phyloP scores from a whole-genome alignment of 2,888 invertebrate species.

The Eurois occulta region DNA sequence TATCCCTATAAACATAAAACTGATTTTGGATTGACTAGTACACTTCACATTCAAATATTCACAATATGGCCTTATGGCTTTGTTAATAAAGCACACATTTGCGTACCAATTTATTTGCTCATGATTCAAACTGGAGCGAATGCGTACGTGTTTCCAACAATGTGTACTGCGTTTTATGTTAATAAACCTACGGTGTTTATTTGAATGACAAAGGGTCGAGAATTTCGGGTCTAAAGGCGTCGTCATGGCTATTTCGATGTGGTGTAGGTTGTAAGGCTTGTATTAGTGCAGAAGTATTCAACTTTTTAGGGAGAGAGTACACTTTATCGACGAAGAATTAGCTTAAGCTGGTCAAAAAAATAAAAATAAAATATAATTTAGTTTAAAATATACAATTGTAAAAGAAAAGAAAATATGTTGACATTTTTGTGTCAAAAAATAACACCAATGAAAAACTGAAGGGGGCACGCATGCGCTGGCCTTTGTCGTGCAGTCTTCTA shows the following conservation, averaged over 20 bases:
- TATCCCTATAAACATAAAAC: neutral
- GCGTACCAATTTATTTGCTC: slow-evolving; percentile 22
- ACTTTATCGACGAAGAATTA: neutral
- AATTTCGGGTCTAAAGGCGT: slow-evolving; percentile 41
- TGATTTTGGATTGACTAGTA: neutral
- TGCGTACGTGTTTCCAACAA: slow-evolving; percentile 54
- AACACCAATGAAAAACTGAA: no score
- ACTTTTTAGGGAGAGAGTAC: slow-evolving; percentile 8
- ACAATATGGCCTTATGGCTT: neutral
- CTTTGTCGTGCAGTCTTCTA: no score
- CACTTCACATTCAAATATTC: slow-evolving; percentile 9
- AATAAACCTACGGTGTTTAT: slow-evolving; percentile 46
- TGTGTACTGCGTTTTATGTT: slow-evolving; percentile 29
- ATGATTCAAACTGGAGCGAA: slow-evolving; percentile 36
- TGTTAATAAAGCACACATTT: slow-evolving; percentile 41
- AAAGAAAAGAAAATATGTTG: no score
- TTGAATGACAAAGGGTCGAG: slow-evolving; percentile 45
- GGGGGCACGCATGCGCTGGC: no score
- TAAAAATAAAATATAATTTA: no score
- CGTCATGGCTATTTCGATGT: slow-evolving; percentile 42
- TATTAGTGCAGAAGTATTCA: slow-evolving; percentile 22
- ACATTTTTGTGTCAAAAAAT: no score
- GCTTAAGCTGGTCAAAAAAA: neutral
- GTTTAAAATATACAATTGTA: no score
- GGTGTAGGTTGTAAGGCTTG: slow-evolving; percentile 39